Conservation (phyloP, 2,888 invertebrate genomes). For the Drosophila atripex region DNA sequence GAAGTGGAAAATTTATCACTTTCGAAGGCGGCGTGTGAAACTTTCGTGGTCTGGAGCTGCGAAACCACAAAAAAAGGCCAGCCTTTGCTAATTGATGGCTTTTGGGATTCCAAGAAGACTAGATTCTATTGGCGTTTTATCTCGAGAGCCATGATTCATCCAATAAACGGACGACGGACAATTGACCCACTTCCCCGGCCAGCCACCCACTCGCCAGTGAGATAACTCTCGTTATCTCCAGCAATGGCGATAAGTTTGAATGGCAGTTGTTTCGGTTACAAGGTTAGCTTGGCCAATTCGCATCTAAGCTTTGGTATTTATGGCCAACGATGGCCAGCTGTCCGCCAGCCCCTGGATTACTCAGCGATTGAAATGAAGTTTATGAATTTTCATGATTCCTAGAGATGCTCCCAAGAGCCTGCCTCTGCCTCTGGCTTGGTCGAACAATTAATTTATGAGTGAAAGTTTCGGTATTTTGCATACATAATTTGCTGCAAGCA, state of each 20-base stretch:
- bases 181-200: constrained; percentile 33
- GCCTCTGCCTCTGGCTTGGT: constrained; percentile 9
- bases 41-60: constrained; percentile 41
- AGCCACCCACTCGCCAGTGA: constrained; percentile 28
- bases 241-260: constrained; percentile 30
- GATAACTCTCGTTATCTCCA: constrained; percentile 39
- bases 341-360: too few species aligned
- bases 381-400: constrained; percentile 20
- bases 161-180: constrained; percentile 22
- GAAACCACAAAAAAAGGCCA: constrained; percentile 15
- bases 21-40: constrained; percentile 63
- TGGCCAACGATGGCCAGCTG: constrained; percentile 1
- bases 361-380: constrained; percentile 30
- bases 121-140: neutral
- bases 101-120: constrained; percentile 15
- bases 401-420: too few species aligned
- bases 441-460: constrained; percentile 75
- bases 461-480: constrained; percentile 72
- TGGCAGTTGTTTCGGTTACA: constrained; percentile 34
- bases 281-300: constrained; percentile 51
- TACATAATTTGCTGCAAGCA: constrained; percentile 58
- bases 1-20: constrained; percentile 65
- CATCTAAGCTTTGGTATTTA: constrained; percentile 44
- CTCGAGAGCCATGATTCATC: neutral
- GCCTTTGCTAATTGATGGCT: constrained; percentile 26